Percentiles rank a stretch among this genome's conserved stretches.
Conservation (phyloP, 2,888 invertebrate species). For the Andricus curvator region DNA sequence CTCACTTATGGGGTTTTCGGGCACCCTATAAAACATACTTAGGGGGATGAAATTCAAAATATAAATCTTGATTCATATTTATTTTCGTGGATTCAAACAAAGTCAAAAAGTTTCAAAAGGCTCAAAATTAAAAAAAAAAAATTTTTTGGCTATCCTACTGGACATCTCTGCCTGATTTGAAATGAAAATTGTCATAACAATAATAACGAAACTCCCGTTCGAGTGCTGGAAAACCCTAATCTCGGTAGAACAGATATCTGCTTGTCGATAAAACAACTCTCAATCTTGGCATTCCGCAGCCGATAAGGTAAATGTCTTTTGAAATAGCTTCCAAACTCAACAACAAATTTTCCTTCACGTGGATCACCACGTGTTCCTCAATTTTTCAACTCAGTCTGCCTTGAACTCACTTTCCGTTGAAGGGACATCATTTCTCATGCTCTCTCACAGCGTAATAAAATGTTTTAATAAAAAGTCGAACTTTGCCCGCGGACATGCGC, state of each 20-base stretch:
- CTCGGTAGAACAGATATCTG: conserved; percentile 11
- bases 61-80: too few species aligned
- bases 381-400: neutral
- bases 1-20: too few species aligned
- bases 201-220: too few species aligned
- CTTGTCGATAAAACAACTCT: conserved; percentile 16
- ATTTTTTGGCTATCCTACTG: too few species aligned
- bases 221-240: too few species aligned
- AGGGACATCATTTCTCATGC: neutral
- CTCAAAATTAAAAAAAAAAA: too few species aligned
- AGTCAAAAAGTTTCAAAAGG: too few species aligned
- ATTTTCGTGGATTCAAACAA: too few species aligned
- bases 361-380: neutral
- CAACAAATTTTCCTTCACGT: neutral
- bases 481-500: conserved; percentile 54
- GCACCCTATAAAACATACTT: too few species aligned
- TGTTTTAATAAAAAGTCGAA: conserved; percentile 47
- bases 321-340: neutral
- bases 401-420: neutral
- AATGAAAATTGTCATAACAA: too few species aligned
- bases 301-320: neutral
- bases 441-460: conserved; percentile 4
- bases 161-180: too few species aligned
- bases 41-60: too few species aligned
- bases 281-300: neutral